Conservation (phyloP, 2,888 invertebrate species). For the Scaptomyza parva region DNA sequence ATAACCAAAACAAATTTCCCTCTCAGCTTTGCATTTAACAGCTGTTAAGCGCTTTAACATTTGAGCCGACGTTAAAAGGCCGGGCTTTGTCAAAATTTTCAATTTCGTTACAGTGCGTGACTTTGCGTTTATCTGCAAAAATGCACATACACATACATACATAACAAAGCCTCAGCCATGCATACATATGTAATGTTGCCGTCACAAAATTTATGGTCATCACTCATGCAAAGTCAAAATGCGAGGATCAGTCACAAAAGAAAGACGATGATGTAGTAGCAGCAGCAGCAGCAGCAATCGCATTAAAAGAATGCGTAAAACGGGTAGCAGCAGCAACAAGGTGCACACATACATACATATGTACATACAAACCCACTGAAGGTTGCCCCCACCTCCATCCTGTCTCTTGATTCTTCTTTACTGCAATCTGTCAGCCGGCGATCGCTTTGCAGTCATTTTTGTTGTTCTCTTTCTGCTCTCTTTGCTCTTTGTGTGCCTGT, state of each 20-base stretch:
- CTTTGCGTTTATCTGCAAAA: constrained; percentile 20
- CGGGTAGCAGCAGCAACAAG: constrained; percentile 63
- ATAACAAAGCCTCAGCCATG: neutral
- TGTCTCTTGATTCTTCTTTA: constrained; percentile 37
- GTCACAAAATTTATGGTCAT: constrained; percentile 59
- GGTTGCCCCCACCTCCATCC: constrained; percentile 39
- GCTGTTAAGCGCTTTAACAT: constrained; percentile 31
- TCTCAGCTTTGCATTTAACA: neutral
- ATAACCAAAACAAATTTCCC: neutral
- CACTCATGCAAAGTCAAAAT: constrained; percentile 66
- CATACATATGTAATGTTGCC: constrained; percentile 32
- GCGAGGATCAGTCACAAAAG: constrained; percentile 79
- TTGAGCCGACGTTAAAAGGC: neutral
- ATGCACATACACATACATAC: neutral
- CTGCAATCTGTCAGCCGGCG: constrained; percentile 75
- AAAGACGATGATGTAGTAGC: constrained; percentile 49
- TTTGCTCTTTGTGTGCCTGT: constrained; percentile 24
- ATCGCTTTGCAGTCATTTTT: constrained; percentile 45
- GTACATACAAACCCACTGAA: constrained; percentile 27
- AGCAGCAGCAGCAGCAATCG: constrained; percentile 1
- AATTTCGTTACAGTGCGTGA: constrained; percentile 37
- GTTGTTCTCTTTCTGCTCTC: constrained; percentile 28
- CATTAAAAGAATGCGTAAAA: constrained; percentile 76
- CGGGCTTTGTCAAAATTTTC: constrained; percentile 1
- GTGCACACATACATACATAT: constrained; percentile 30